These are phyloP conservation scores for Globia sparganii DNA, from an alignment of 2,888 invertebrate species.

Conservation along the genomic window DNA sequence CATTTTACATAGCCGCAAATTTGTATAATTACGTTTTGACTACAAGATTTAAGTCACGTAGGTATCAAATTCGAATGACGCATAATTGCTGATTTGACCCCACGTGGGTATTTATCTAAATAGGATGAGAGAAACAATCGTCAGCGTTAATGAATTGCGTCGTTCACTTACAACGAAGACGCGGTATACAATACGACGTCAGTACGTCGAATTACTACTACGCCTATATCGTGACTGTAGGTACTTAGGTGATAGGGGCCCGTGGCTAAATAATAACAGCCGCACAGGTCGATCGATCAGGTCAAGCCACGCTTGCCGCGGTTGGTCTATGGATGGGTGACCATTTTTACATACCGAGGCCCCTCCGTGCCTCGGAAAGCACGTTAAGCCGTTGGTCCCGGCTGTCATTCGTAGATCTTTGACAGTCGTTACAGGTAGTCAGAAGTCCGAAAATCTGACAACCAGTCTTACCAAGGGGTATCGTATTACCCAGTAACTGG, in stretches of 20 bases:
- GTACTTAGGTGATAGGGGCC: not conserved
- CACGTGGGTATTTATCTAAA: constrained; percentile 37
- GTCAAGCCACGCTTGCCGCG: no score
- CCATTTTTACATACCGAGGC: no score
- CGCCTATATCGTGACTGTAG: not conserved
- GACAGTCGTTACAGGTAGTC: no score
- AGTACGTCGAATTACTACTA: not conserved
- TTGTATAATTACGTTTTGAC: not conserved
- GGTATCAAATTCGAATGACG: constrained; percentile 49
- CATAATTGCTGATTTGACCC: constrained; percentile 54
- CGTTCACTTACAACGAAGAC: not conserved
- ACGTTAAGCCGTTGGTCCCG: no score
- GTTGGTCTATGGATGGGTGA: no score
- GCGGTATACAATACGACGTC: not conserved
- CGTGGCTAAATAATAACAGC: no score
- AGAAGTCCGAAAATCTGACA: no score
- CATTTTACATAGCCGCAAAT: constrained; percentile 28
- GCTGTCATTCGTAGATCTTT: no score
- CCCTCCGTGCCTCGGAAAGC: no score
- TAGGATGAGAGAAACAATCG: constrained; percentile 19
- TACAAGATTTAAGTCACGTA: constrained; percentile 68
- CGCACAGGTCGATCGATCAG: no score
- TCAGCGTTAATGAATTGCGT: constrained; percentile 4
- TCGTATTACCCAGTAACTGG: no score
- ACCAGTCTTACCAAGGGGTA: no score